phyloP scores from a whole-genome alignment of 2,888 invertebrate species.

The Heterodera filipjevi region DNA sequence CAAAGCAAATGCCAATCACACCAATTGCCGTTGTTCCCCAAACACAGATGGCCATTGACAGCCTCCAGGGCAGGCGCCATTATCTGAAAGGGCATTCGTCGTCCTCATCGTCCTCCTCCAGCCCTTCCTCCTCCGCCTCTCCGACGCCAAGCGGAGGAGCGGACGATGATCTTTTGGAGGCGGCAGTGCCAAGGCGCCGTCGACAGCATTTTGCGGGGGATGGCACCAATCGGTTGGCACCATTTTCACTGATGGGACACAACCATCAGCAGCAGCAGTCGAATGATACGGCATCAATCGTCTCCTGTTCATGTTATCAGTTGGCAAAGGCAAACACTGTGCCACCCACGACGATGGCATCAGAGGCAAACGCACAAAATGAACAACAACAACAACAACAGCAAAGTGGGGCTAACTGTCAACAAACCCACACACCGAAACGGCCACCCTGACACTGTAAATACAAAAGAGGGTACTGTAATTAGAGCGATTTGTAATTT shows the following conservation, averaged over 20 bases:
- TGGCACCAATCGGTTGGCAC: neutral
- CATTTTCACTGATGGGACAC: neutral
- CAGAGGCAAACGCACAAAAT: neutral
- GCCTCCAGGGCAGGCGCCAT: slow-evolving; percentile 39
- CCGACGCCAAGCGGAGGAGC: slow-evolving; percentile 21
- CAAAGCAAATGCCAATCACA: neutral
- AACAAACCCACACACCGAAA: neutral
- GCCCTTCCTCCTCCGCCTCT: slow-evolving; percentile 23
- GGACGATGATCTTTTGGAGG: neutral
- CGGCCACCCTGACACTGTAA: too few species aligned
- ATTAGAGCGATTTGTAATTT: too few species aligned
- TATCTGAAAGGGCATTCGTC: slow-evolving; percentile 31
- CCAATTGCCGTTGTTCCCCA: neutral
- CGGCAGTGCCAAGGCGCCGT: slow-evolving; percentile 42
- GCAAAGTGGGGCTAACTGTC: neutral
- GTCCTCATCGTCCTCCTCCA: slow-evolving; percentile 35
- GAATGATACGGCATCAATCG: slow-evolving; percentile 77
- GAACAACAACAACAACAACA: neutral
- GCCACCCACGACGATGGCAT: neutral
- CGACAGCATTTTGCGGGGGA: slow-evolving; percentile 46
- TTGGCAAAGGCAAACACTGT: slow-evolving; percentile 30
- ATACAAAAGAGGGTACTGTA: too few species aligned
- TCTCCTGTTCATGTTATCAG: slow-evolving; percentile 80
- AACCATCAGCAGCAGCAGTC: neutral
- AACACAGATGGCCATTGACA: slow-evolving; percentile 42